These are phyloP conservation scores for Hypothenemus hampei DNA, from an alignment of 1,140 invertebrate species.

Conservation along the genomic window DNA sequence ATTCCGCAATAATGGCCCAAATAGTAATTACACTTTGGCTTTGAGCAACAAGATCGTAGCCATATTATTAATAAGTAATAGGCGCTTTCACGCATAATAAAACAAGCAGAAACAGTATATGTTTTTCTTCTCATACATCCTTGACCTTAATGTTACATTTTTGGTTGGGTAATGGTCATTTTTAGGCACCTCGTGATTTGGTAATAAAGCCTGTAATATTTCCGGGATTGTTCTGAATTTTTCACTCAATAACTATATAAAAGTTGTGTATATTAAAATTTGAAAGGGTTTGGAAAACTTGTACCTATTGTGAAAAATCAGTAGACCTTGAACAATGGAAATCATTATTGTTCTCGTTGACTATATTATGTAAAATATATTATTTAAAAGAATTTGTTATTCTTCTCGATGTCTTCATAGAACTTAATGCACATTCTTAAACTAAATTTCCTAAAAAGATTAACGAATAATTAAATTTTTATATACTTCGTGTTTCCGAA, in stretches of 20 bases:
- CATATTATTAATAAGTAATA: not conserved
- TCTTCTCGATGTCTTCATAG: not conserved
- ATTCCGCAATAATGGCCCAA: not conserved
- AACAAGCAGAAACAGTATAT: not conserved
- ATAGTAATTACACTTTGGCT: slow-evolving; percentile 7
- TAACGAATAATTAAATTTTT: not conserved
- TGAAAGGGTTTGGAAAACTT: not conserved
- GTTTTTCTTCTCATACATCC: not conserved
- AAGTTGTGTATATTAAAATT: not conserved
- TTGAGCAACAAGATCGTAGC: slow-evolving; percentile 8
- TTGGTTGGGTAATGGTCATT: not conserved
- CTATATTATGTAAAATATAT: not conserved
- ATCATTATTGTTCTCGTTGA: not conserved
- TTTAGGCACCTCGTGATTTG: not conserved
- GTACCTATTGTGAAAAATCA: not conserved
- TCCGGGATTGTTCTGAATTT: not conserved
- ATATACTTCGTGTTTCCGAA: not conserved
- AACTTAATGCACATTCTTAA: not conserved
- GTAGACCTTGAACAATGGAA: not conserved
- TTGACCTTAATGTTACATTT: slow-evolving; percentile 3
- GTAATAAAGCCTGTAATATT: not conserved
- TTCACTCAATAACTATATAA: not conserved
- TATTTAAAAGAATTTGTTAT: not conserved
- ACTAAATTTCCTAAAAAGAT: not conserved
- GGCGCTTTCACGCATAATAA: slow-evolving; percentile 1